These are phyloP conservation scores for Peromyscus leucopus DNA, from an alignment of 2,113 vertebrate genomes.

Conservation along the genomic window DNA sequence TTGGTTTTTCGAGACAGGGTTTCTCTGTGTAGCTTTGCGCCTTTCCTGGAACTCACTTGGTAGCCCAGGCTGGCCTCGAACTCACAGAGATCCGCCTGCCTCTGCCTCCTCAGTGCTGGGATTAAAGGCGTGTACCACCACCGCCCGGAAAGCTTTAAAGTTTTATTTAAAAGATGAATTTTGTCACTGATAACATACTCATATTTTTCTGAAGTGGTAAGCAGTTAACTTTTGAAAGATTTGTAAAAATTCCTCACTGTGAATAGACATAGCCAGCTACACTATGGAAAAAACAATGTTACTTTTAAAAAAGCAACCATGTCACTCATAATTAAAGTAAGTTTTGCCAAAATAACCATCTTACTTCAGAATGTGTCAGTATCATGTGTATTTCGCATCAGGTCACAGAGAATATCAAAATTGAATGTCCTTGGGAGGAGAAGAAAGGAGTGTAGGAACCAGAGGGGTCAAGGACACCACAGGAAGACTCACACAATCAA, in stretches of 20 bases:
- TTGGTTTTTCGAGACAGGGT: no score
- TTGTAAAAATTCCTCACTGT: neutral
- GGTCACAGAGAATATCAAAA: neutral
- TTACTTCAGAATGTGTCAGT: neutral
- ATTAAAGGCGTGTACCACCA: no score
- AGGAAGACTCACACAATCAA: no score
- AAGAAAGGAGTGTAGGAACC: no score
- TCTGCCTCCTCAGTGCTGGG: no score
- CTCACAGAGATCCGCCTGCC: no score
- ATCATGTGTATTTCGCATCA: neutral
- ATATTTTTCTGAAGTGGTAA: neutral
- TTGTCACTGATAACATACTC: neutral
- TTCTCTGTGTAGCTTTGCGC: no score
- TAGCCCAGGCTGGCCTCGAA: no score
- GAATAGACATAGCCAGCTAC: neutral
- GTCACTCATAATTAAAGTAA: neutral
- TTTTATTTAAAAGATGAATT: constrained; percentile 4
- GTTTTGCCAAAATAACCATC: neutral
- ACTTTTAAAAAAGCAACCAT: neutral
- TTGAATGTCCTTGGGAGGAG: neutral
- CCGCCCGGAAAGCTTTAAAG: neutral
- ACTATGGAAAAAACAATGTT: neutral
- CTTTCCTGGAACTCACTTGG: no score
- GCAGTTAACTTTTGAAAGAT: constrained; percentile 11
- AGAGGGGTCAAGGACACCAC: no score